Evolutionary conservation across 1,140 invertebrate species (phyloP).

Genomic region (Pemphigus obesinymphae): DNA sequence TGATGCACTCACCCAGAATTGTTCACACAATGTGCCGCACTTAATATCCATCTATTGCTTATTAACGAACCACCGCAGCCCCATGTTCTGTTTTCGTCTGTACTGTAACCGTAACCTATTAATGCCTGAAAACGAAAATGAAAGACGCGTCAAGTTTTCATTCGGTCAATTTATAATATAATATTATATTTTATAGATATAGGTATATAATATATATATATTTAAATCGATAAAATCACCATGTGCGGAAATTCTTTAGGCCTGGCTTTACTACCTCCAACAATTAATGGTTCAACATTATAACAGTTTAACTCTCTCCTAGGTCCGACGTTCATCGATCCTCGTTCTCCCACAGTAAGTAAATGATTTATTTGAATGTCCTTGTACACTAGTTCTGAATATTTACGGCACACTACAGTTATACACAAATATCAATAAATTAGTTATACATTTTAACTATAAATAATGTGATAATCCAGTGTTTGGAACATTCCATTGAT

Average conservation of each 20-base stretch:
- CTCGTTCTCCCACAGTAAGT: no score
- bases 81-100: constrained; percentile 19
- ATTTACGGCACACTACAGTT: background rate
- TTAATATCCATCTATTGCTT: constrained; percentile 53
- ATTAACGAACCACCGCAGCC: constrained; percentile 55
- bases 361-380: no score
- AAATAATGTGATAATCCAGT: no score
- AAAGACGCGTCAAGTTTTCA: background rate
- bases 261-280: constrained; percentile 53
- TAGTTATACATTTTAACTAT: no score
- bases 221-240: constrained; percentile 50
- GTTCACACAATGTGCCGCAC: constrained; percentile 54
- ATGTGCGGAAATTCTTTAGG: constrained; percentile 59
- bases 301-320: background rate
- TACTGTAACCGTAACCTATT: constrained; percentile 45
- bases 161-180: background rate
- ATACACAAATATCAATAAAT: no score
- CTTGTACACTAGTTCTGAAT: background rate
- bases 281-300: constrained; percentile 40
- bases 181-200: no score
- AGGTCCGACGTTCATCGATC: background rate
- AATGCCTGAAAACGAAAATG: constrained; percentile 44
- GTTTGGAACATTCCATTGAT: no score
- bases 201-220: no score
- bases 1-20: constrained; percentile 40